A percentile compares a stretch with the other conserved stretches of the same genome.
These are phyloP conservation scores for Pelagia noctiluca DNA, from an alignment of 30 jellyfish, hydroid and myxozoan genomes.

Conservation along the genomic window DNA sequence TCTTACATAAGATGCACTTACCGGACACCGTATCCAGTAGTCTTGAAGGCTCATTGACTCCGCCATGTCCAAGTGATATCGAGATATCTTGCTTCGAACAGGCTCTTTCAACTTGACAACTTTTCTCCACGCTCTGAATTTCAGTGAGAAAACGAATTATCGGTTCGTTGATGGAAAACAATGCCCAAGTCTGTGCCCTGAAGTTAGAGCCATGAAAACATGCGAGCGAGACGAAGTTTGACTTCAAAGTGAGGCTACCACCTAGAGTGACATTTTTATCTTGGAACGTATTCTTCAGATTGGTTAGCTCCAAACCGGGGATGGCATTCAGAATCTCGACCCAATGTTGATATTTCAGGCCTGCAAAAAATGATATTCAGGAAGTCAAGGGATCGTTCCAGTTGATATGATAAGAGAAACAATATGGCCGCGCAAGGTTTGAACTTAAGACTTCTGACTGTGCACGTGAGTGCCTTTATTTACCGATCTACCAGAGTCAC, in stretches of 20 bases:
- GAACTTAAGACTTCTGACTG: background rate
- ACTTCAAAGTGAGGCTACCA: slow-evolving; percentile 85
- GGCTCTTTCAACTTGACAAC: slow-evolving; percentile 94
- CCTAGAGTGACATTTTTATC: slow-evolving; percentile 70
- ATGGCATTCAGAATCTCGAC: slow-evolving; percentile 83
- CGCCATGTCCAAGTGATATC: slow-evolving; percentile 71
- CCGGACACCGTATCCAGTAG: slow-evolving; percentile 15
- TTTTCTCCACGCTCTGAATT: slow-evolving; percentile 78
- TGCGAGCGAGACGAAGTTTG: slow-evolving; percentile 82
- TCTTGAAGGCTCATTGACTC: slow-evolving; percentile 16
- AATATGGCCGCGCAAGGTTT: background rate
- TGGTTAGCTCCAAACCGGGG: slow-evolving; percentile 70
- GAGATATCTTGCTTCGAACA: slow-evolving; percentile 69
- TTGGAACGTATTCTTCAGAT: slow-evolving; percentile 39
- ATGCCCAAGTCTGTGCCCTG: slow-evolving; percentile 99
- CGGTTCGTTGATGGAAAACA: slow-evolving; percentile 94
- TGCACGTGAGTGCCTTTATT: too few relatives aligned
- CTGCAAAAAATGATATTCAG: slow-evolving; percentile 60
- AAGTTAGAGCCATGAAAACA: slow-evolving; percentile 98
- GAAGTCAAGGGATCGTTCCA: too few relatives aligned
- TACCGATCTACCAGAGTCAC: too few relatives aligned
- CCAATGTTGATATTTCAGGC: slow-evolving; percentile 97
- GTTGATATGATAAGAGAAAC: background rate
- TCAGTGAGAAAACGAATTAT: slow-evolving; percentile 72
- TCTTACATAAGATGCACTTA: background rate